Conservation (phyloP, 2,888 invertebrate genomes). For the Stenurella melanura region DNA sequence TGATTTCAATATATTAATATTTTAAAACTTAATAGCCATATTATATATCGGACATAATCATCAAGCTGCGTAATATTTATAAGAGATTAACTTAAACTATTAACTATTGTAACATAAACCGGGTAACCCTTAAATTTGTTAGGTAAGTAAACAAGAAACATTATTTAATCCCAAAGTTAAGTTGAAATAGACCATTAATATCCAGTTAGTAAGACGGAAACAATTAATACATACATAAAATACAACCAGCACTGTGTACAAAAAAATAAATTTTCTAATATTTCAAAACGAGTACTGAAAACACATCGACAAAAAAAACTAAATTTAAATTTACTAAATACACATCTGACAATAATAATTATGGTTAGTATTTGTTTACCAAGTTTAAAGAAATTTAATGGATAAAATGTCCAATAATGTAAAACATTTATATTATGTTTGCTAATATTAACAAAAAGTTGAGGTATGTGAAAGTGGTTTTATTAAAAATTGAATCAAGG, state of each 20-base stretch:
- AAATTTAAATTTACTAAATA: conserved; percentile 50
- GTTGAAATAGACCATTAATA: conserved; percentile 36
- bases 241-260: conserved; percentile 62
- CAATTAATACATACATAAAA: conserved; percentile 44
- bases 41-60: too few relatives aligned
- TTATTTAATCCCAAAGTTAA: conserved; percentile 11
- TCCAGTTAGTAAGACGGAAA: conserved; percentile 37
- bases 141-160: neutral
- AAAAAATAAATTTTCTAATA: conserved; percentile 50
- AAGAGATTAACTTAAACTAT: too few relatives aligned
- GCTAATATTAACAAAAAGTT: conserved; percentile 16
- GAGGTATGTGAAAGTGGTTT: conserved; percentile 32
- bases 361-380: neutral
- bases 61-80: too few relatives aligned
- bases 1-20: too few relatives aligned
- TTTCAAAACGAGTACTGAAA: conserved; percentile 49
- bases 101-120: neutral
- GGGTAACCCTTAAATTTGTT: neutral
- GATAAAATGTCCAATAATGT: neutral
- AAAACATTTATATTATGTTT: neutral
- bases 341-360: conserved; percentile 42
- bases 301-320: conserved; percentile 55
- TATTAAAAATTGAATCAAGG: conserved; percentile 33
- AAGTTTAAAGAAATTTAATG: neutral
- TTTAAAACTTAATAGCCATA: too few relatives aligned